Evolutionary conservation across 2,797 vertebrate species (phyloP), one percentile per base, ranked within the genome.

Genomic region (Catamblyrhynchus diadema): DNA sequence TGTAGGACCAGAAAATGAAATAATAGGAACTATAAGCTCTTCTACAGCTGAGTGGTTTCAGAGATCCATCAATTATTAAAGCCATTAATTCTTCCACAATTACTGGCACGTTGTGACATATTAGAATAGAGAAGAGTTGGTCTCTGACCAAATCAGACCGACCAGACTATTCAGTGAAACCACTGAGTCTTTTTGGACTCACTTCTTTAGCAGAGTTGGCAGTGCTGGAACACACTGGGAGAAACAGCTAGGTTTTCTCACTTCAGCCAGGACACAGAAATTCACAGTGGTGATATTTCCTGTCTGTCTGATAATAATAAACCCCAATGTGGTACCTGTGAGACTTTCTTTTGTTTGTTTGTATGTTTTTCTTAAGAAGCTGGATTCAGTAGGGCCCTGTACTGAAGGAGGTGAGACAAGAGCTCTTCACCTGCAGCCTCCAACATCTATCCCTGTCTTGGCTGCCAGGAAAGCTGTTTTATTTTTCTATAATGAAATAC

Each of bases 11-110:
- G 88, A 91, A 95, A 95, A 89, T 74, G 17, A 91, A 95, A 81
- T 89, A 93, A 87, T 72, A 85, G 61, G 39, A 90, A 54, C 77
- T 79, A 41, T 73, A 91, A 84, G 60, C 83, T 94, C 85, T 86
- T 90, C 80, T 93, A 53, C 62, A 81, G 88, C 78, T 67, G 85
- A 88, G 82, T 54, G 53, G 67, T 70, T 96, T 93, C 80, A 94
- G 89, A 94, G 62, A 56, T 67, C 61, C 61, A 83, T 95, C 84
- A 94, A 39, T 96, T 93, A 93, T 93, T 94, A 90, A 94, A 91
- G 21, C 39, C 33, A 27, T 80, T 95, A 94, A 94, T 93, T 95
- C 82, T 94, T 77, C 82, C 78, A 93, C 80, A 86, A 81, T 88
- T 86, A 77, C 60, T 90, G 67, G 82, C 70, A 84, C 27, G 2